Conservation (phyloP, 92 coral and sea anemone species). For the Desmophyllum pertusum region DNA sequence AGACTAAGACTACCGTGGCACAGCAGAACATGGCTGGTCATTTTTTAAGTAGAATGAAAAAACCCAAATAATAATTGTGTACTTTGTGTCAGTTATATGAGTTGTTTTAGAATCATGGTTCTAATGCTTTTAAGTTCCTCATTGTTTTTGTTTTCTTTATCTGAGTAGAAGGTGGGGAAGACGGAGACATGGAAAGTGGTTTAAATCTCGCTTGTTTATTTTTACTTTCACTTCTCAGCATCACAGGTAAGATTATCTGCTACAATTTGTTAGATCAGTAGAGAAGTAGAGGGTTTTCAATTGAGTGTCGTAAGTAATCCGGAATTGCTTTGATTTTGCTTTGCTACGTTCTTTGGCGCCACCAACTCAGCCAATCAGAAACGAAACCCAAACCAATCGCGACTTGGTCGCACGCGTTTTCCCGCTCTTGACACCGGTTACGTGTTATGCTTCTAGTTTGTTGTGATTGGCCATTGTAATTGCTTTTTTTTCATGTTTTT, state of each 20-base stretch:
- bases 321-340: no score
- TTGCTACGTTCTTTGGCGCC: no score
- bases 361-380: no score
- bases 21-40: not conserved
- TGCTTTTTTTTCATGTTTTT: no score
- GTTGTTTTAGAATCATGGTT: not conserved
- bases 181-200: constrained; percentile 18
- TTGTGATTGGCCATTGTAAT: no score
- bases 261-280: not conserved
- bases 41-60: not conserved
- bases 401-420: no score
- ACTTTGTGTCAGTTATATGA: not conserved
- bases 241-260: constrained; percentile 22
- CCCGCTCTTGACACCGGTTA: no score
- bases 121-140: not conserved
- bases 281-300: not conserved
- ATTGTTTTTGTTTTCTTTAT: not conserved
- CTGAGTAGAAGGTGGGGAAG: not conserved
- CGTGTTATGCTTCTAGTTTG: not conserved
- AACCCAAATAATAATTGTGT: not conserved
- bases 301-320: no score
- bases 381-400: no score
- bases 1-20: not conserved
- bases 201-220: constrained; percentile 2
- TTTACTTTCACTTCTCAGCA: constrained; percentile 15